phyloP scores from a whole-genome alignment of 2,797 vertebrate genomes.

The Tamandua tetradactyla region DNA sequence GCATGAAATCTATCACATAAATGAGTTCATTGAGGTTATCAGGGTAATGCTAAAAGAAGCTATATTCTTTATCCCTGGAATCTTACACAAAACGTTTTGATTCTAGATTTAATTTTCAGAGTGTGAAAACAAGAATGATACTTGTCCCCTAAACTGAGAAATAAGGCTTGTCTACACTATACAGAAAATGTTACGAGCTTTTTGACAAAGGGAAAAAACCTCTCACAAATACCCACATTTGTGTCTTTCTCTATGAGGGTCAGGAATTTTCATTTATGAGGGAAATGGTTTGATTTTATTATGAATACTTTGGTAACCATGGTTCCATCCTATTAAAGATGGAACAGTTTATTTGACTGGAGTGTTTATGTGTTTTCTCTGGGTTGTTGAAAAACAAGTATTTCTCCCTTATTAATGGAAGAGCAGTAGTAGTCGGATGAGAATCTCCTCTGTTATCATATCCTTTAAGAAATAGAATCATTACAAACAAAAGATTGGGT shows the following conservation, averaged over 20 bases:
- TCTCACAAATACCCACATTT: not conserved
- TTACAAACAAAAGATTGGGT: not conserved
- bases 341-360: not conserved
- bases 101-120: not conserved
- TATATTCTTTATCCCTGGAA: not conserved
- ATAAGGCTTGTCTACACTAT: not conserved
- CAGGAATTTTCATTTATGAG: not conserved
- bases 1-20: not conserved
- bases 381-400: not conserved
- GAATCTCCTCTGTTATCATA: not conserved
- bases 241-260: not conserved
- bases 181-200: not conserved
- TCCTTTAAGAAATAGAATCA: slow-evolving; percentile 18
- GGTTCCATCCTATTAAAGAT: not conserved
- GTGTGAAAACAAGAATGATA: not conserved
- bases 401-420: not conserved
- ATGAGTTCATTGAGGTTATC: not conserved
- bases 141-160: not conserved
- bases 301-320: not conserved
- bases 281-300: slow-evolving; percentile 9
- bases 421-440: not conserved
- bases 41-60: not conserved
- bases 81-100: not conserved
- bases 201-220: not conserved
- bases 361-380: not conserved